Base-by-base conservation (phyloP, 2,797 vertebrate genomes). In the Acrossocheilus fasciatus region DNA sequence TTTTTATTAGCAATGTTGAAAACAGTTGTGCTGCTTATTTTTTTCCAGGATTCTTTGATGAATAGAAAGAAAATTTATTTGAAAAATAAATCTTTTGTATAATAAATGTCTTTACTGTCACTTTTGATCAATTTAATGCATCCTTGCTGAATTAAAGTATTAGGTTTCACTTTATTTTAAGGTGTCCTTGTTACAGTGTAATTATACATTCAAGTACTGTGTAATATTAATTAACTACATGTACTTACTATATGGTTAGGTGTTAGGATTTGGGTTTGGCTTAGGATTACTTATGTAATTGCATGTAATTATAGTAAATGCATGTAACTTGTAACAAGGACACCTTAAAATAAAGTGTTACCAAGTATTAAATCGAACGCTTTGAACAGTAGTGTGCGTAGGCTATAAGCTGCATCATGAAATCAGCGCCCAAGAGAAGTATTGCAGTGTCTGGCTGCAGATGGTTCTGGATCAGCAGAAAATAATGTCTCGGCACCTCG, bases 381-480 rank as follows among this genome's bases (percentile, higher is more conserved):
- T 66, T 34, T 34, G 26, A 64, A 30, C 2, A 7, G 17, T 26
- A 26, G 26, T 14, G n/a, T 30, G 23, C 57, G 4, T 62, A 3
- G 17, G 50, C 2, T 52, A 26, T 72, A 73, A 72, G 2, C 11
- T n/a, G 12, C 2, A 10, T 74, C 47, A 47, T 39, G 68, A 12
- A 26, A 68, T 68, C 17, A 54, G 18, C 26, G 50, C 5, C 73
- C 73, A 34, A n/a, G 45, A 52, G 45, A 23, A 43, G 15, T 15
- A 26, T 74, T 43, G 10, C n/a, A 4, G 45, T 72, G 47, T 12
- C 52, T 6, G 39, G 36, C n/a, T 64, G 59, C 70, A 73, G 41
- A 43, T 73, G 41, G 23, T 64, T 80, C 59, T 73, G 52, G 45
- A 81, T 81, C 39, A 83, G 69, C 41, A 34, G 10, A 83, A 80